Conservation (phyloP, 2,797 vertebrate genomes). For the Gobionotothen gibberifrons region DNA sequence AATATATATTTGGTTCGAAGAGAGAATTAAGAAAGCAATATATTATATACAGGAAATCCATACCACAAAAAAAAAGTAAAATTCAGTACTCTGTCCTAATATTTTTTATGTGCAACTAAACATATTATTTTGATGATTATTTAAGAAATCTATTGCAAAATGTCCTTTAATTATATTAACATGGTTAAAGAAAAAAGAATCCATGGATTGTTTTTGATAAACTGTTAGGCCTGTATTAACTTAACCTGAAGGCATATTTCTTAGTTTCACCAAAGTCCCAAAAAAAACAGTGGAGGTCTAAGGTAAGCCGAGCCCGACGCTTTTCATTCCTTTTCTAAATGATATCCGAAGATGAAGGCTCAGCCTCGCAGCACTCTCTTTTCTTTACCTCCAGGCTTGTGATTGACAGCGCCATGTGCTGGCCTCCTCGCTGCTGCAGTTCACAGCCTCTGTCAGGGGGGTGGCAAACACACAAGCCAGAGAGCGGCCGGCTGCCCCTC, state of each 20-base stretch:
- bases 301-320: conserved; percentile 54
- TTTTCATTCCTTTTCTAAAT: conserved; percentile 68
- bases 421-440: conserved; percentile 75
- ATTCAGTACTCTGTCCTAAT: conserved; percentile 1
- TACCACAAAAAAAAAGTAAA: conserved; percentile 4
- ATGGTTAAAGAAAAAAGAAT: conserved; percentile 23
- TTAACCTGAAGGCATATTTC: conserved; percentile 61
- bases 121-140: conserved; percentile 12
- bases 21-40: conserved; percentile 19
- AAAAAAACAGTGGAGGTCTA: conserved; percentile 41
- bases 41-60: conserved; percentile 32
- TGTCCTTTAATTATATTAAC: conserved; percentile 32
- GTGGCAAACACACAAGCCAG: conserved; percentile 74
- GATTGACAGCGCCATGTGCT: conserved; percentile 82
- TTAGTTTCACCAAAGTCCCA: conserved; percentile 48
- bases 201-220: conserved; percentile 33
- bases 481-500: conserved; percentile 70
- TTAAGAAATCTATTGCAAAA: conserved; percentile 1
- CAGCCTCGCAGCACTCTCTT: conserved; percentile 60
- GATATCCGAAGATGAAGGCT: conserved; percentile 71
- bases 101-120: conserved; percentile 31
- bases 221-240: conserved; percentile 31
- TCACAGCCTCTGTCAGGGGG: conserved; percentile 79
- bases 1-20: conserved; percentile 23
- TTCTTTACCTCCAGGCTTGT: conserved; percentile 75